Evolutionary conservation across 2,888 invertebrate genomes (phyloP), one percentile per base, ranked within the genome.

Genomic region (Archaeoteleia sp.): DNA sequence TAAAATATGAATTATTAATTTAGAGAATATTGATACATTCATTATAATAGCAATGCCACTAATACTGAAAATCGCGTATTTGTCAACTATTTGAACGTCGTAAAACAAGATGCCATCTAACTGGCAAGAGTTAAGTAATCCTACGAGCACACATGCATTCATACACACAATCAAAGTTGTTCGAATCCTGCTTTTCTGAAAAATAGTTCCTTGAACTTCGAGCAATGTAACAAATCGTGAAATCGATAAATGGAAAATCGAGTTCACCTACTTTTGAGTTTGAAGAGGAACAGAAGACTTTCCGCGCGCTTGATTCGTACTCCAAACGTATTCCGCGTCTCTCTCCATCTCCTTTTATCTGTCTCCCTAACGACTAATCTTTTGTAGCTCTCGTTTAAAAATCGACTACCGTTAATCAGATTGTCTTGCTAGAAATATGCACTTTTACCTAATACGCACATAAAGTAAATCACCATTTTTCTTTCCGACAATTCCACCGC

Each of bases 231-330:
- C 46, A 46, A 57, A 57, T 46, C 45, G 40, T 39, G 32, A 37
- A 43, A 37, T 60, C 60, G 60, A 60, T 60, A 60, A 60, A 60
- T 42, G 43, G 51, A 43, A 48, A 60, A 60, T 60, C 35, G 43
- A 43, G 48, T 58, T 58, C 58, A 48, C 46, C 48, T 48, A 58
- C 40, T 43, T 42, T 42, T 27, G 8, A 49, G 17, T 34, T 58
- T 27, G 15, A 9, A 15, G 25, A n/a, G 51, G 32, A 15, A 35
- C 29, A 9, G 42, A 30, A 43, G 25, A 49, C 25, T 37, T 20
- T 12, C 15, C 14, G 35, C 2, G 12, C 25, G n/a, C 17, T 42
- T 13, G 1, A 12, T 42, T 25, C 27, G 17, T 12, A 6, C 25
- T 42, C 25, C 27, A 12, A 3, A 14, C 30, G 9, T 10, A 30